These are phyloP conservation scores for Rhabditoides inermis DNA, from an alignment of 2,888 invertebrate genomes.

Conservation along the genomic window DNA sequence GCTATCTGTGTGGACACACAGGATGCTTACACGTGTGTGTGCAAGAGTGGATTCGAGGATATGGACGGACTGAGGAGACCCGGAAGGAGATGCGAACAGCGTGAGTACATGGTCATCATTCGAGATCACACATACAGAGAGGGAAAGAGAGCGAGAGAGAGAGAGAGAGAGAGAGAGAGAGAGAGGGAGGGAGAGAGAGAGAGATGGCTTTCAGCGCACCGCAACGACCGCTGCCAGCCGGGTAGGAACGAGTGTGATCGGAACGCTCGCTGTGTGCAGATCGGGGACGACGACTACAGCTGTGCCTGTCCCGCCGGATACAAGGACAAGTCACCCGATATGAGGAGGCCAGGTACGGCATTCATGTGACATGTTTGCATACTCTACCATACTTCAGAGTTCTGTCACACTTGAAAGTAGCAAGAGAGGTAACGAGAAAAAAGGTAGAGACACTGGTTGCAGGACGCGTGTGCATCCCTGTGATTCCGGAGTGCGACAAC, in stretches of 20 bases:
- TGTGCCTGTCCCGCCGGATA: constrained; percentile 45
- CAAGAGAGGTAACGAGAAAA: too few species aligned
- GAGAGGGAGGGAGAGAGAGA: constrained; percentile 3
- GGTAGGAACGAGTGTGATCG: constrained; percentile 51
- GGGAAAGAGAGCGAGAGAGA: neutral
- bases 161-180: constrained; percentile 2
- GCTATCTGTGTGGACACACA: constrained; percentile 51
- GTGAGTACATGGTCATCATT: constrained; percentile 6
- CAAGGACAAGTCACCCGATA: constrained; percentile 33
- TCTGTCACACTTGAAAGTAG: too few species aligned
- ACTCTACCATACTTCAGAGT: too few species aligned
- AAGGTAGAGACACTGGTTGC: constrained; percentile 10
- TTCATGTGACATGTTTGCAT: too few species aligned
- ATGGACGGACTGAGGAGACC: constrained; percentile 50
- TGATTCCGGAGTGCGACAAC: constrained; percentile 46
- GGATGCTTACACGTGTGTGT: constrained; percentile 41
- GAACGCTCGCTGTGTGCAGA: constrained; percentile 46
- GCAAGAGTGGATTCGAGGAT: constrained; percentile 47
- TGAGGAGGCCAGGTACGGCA: too few species aligned
- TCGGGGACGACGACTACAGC: constrained; percentile 44
- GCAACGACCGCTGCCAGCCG: constrained; percentile 40
- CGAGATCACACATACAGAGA: neutral
- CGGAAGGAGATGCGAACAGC: constrained; percentile 45
- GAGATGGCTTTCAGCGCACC: constrained; percentile 19
- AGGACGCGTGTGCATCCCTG: constrained; percentile 37